These are phyloP conservation scores for Takifugu rubripes DNA, from an alignment of 2,797 vertebrate genomes.

Conservation along the genomic window DNA sequence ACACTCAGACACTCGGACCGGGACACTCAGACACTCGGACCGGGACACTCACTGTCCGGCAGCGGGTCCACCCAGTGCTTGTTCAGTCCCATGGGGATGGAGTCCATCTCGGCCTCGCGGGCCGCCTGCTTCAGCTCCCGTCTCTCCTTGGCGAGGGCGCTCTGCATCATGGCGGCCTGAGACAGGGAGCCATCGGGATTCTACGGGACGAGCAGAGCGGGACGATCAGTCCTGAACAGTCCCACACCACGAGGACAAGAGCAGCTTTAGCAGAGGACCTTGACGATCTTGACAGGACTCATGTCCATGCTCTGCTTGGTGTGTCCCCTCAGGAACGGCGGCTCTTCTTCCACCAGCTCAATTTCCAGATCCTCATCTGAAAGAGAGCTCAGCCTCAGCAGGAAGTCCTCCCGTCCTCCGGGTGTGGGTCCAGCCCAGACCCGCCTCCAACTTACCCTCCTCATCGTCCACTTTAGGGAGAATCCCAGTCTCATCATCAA, in stretches of 20 bases:
- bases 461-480: constrained; percentile 93
- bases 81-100: constrained; percentile 95
- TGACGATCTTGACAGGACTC: constrained; percentile 94
- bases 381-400: background rate
- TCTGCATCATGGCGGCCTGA: constrained; percentile 97
- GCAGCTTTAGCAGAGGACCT: constrained; percentile 60
- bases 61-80: constrained; percentile 99
- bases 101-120: constrained; percentile 90
- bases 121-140: constrained; percentile 88
- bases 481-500: constrained; percentile 92
- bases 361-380: constrained; percentile 83
- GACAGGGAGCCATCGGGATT: constrained; percentile 92
- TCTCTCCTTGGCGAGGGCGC: constrained; percentile 87
- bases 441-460: constrained; percentile 74
- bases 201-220: constrained; percentile 48
- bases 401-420: too few species aligned
- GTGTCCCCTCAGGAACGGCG: constrained; percentile 89
- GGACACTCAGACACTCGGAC: background rate
- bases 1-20: too few species aligned
- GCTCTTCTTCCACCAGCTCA: constrained; percentile 90
- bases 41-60: constrained; percentile 83
- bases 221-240: too few species aligned
- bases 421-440: too few species aligned
- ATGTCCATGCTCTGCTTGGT: constrained; percentile 90
- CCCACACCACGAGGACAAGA: too few species aligned